Conservation (phyloP, 2,113 vertebrate species). For the Peromyscus polionotus region DNA sequence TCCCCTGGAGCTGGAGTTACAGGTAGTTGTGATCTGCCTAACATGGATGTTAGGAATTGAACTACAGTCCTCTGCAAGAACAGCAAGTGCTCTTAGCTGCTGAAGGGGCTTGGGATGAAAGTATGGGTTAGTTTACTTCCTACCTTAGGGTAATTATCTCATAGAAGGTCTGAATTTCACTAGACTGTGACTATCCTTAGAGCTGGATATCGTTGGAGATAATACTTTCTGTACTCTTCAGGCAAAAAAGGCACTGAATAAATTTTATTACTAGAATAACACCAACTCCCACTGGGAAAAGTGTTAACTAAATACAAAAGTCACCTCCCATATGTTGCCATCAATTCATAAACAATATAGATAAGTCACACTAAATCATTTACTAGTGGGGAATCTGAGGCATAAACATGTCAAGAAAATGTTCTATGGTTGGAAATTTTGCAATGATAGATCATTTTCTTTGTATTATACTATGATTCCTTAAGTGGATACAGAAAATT, state of each 20-base stretch:
- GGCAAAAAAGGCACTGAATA: not conserved
- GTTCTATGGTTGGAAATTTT: not conserved
- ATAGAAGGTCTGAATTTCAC: not conserved
- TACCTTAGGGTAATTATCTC: not conserved
- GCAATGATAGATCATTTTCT: not conserved
- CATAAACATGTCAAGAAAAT: not conserved
- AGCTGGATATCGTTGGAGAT: not conserved
- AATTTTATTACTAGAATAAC: not conserved
- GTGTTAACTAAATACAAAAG: not conserved
- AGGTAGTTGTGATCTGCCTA: not conserved
- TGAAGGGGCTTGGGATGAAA: not conserved
- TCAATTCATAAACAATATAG: not conserved
- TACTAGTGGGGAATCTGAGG: not conserved
- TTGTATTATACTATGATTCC: not conserved
- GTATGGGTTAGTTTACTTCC: not conserved
- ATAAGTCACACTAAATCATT: not conserved
- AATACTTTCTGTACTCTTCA: not conserved
- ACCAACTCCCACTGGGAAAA: not conserved
- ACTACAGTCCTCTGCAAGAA: not conserved
- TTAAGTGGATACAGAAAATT: not conserved
- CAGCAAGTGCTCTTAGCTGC: not conserved
- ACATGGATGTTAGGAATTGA: not conserved
- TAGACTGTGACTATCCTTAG: not conserved
- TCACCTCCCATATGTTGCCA: not conserved
- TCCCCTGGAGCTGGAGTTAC: not conserved